Conservation (phyloP, 2,113 vertebrate genomes). For the Eolophus roseicapilla region DNA sequence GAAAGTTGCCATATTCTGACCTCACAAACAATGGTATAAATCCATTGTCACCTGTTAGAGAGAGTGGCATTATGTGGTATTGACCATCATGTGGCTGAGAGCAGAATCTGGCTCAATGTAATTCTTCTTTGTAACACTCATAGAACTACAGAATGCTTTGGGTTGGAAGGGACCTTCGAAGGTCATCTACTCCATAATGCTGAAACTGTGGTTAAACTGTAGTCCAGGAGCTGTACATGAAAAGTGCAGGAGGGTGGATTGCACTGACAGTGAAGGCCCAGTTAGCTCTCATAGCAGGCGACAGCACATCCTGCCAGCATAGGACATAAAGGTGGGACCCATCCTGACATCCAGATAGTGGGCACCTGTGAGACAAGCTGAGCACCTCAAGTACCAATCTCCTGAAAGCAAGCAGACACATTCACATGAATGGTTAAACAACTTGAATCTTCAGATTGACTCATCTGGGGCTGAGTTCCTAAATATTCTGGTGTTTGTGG, state of each 20-base stretch:
- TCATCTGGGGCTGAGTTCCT: background rate
- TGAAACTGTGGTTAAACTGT: background rate
- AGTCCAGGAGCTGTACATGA: background rate
- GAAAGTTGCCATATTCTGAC: background rate
- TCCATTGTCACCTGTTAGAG: background rate
- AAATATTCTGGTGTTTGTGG: background rate
- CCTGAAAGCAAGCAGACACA: background rate
- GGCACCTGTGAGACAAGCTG: background rate
- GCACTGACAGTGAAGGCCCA: background rate
- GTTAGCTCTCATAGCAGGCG: background rate
- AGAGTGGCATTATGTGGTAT: background rate
- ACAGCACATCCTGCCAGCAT: background rate
- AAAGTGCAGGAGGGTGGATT: background rate
- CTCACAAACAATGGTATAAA: background rate
- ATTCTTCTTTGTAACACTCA: background rate
- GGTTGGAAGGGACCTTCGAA: background rate
- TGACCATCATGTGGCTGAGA: background rate
- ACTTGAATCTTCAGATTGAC: background rate
- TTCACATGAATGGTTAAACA: background rate
- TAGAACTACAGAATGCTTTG: background rate
- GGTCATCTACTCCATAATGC: background rate
- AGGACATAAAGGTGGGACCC: background rate
- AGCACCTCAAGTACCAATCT: background rate
- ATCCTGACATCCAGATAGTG: background rate
- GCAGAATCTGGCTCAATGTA: background rate